Conservation (phyloP, 2,113 vertebrate genomes). For the Lagenorhynchus albirostris region DNA sequence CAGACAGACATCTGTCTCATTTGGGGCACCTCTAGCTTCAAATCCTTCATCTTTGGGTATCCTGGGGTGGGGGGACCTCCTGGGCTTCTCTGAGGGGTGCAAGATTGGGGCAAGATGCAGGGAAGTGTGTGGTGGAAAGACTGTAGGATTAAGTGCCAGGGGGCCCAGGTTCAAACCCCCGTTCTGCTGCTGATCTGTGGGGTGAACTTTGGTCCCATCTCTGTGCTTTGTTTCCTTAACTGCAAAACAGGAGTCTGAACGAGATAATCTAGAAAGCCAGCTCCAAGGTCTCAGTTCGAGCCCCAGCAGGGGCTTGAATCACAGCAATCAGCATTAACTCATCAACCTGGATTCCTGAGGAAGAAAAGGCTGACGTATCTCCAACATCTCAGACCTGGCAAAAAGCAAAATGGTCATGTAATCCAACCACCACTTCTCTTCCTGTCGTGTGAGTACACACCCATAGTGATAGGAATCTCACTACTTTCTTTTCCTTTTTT, state of each 20-base stretch:
- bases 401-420: not conserved
- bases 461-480: not conserved
- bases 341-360: not conserved
- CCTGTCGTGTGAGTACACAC: not conserved
- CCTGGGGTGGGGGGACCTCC: not conserved
- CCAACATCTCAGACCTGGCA: not conserved
- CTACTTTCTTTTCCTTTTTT: not conserved
- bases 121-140: not conserved
- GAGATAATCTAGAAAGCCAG: not conserved
- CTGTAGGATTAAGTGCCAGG: not conserved
- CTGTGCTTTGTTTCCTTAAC: not conserved
- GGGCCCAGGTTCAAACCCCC: not conserved
- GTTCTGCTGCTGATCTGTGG: not conserved
- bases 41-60: constrained; percentile 20
- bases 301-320: not conserved
- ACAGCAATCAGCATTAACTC: not conserved
- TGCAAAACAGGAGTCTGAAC: not conserved
- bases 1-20: constrained; percentile 66
- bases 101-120: not conserved
- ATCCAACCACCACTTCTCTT: not conserved
- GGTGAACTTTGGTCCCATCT: not conserved
- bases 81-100: not conserved
- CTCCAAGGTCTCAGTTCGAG: not conserved
- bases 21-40: constrained; percentile 11
- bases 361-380: not conserved